Evolutionary conservation across 1,140 invertebrate genomes (phyloP).

Genomic region (Periplaneta americana): DNA sequence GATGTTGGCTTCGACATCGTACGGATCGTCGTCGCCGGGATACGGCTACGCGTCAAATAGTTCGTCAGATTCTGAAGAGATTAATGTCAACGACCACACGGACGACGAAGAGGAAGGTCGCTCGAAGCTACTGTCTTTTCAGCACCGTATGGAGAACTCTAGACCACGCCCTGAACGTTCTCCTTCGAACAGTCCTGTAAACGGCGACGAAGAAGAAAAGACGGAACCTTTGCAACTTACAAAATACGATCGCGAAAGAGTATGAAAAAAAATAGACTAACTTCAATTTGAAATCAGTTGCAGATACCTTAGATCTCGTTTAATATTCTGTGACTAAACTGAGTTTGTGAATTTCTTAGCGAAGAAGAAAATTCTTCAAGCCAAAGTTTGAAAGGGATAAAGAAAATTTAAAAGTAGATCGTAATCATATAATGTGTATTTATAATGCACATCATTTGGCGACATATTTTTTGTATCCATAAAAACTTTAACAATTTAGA

Average conservation of each 20-base stretch:
- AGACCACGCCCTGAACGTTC: neutral
- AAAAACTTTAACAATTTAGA: too few relatives aligned
- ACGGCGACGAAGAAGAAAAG: neutral
- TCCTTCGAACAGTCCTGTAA: neutral
- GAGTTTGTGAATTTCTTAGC: too few relatives aligned
- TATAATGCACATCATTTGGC: too few relatives aligned
- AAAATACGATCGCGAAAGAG: constrained; percentile 7
- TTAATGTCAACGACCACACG: constrained; percentile 14
- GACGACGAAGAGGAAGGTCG: constrained; percentile 7
- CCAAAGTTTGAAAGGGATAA: too few relatives aligned
- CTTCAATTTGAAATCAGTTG: too few relatives aligned
- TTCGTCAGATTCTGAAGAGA: constrained; percentile 14
- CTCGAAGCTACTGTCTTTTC: neutral
- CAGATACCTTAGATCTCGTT: too few relatives aligned
- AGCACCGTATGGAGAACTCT: neutral
- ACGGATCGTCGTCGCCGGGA: neutral
- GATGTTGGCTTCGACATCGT: neutral
- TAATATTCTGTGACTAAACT: too few relatives aligned
- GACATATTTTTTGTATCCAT: too few relatives aligned
- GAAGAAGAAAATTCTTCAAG: too few relatives aligned
- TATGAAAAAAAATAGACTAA: too few relatives aligned
- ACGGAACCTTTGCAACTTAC: constrained; percentile 2
- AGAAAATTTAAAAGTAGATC: too few relatives aligned
- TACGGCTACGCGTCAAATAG: neutral
- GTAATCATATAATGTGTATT: too few relatives aligned